These are phyloP conservation scores for Sinhomidia bicolor DNA, from an alignment of 2,888 invertebrate species.

Conservation along the genomic window DNA sequence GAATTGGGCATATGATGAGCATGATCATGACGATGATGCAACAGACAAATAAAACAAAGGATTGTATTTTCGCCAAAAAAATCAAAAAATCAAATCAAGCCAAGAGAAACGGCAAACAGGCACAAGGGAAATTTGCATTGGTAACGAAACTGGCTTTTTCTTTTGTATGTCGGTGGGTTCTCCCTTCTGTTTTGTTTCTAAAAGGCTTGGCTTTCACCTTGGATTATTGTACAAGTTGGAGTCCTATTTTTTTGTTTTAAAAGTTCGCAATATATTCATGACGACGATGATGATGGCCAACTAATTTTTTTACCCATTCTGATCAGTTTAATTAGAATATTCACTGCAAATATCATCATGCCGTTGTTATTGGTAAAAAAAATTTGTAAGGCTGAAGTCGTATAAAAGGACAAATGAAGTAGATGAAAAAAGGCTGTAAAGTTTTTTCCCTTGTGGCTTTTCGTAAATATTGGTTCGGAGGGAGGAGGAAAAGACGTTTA, in stretches of 20 bases:
- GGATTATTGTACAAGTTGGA: conserved; percentile 28
- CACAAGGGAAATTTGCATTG: conserved; percentile 23
- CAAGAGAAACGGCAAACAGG: too few species aligned
- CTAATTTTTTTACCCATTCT: not conserved
- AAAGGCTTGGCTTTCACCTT: conserved; percentile 66
- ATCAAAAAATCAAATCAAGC: too few species aligned
- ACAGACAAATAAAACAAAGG: too few species aligned
- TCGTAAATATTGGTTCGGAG: not conserved
- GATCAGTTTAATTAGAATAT: too few species aligned
- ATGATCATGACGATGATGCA: too few species aligned
- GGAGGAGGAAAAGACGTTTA: not conserved
- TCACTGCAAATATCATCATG: too few species aligned
- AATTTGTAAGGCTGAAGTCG: too few species aligned
- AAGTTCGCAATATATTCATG: not conserved
- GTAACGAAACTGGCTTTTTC: too few species aligned
- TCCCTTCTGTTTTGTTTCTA: not conserved
- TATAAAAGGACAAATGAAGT: not conserved
- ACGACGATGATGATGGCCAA: too few species aligned
- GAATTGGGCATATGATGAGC: too few species aligned
- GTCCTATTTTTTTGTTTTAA: not conserved
- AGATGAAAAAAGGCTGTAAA: conserved; percentile 18
- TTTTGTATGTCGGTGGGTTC: not conserved
- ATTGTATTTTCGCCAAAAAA: too few species aligned
- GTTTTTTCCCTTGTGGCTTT: conserved; percentile 62
- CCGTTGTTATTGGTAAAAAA: too few species aligned